These are phyloP conservation scores for Hypothenemus hampei DNA, from an alignment of 1,140 invertebrate genomes.

Conservation along the genomic window DNA sequence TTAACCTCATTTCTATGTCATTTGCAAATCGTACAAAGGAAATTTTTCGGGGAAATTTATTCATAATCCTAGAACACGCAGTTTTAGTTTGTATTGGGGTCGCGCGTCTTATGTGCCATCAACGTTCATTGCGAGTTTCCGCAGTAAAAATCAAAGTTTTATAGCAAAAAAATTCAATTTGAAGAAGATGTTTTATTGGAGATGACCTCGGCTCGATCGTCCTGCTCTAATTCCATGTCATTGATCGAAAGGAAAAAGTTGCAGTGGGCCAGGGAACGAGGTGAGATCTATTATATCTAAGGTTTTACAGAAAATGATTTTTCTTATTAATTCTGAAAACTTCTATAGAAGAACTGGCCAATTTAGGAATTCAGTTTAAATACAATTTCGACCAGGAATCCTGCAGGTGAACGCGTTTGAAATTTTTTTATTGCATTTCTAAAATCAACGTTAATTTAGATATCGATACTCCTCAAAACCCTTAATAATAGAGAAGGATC, in stretches of 20 bases:
- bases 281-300: constrained; percentile 48
- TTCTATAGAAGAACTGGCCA: constrained; percentile 59
- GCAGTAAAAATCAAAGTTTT: not conserved
- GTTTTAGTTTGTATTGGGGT: too few relatives aligned
- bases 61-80: too few relatives aligned
- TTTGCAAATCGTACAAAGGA: not conserved
- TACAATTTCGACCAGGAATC: too few relatives aligned
- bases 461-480: constrained; percentile 31
- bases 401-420: too few relatives aligned
- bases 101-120: too few relatives aligned
- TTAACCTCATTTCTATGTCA: not conserved
- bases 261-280: constrained; percentile 71
- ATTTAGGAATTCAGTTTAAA: constrained; percentile 53
- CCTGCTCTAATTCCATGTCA: constrained; percentile 41
- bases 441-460: too few relatives aligned
- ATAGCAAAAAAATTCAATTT: not conserved
- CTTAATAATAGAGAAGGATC: constrained; percentile 21
- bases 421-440: too few relatives aligned
- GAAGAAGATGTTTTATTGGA: not conserved
- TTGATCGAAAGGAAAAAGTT: constrained; percentile 67
- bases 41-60: not conserved
- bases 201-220: constrained; percentile 10
- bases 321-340: not conserved
- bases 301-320: too few relatives aligned
- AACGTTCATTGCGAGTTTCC: not conserved